Evolutionary conservation across 2,113 vertebrate species (phyloP).

Genomic region (Cygnus buccinator): DNA sequence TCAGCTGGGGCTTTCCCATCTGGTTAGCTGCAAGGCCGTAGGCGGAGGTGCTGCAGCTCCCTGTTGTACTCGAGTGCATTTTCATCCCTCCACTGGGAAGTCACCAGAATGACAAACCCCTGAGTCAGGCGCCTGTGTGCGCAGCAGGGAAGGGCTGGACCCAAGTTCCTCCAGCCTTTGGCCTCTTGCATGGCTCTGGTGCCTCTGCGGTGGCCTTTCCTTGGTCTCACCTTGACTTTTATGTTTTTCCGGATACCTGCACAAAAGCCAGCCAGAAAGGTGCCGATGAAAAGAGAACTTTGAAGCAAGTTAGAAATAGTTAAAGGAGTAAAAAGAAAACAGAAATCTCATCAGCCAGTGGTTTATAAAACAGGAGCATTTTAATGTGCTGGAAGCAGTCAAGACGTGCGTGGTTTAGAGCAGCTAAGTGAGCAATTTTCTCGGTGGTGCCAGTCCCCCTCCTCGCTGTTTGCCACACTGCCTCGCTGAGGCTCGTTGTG

Average conservation of each 20-base stretch:
- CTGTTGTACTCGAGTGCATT: fast-evolving
- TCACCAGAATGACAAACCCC: background rate
- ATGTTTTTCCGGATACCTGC: background rate
- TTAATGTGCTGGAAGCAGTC: slow-evolving; percentile 26
- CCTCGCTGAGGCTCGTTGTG: background rate
- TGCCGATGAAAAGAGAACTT: background rate
- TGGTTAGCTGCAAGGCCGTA: background rate
- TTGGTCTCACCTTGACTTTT: background rate
- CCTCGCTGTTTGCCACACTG: background rate
- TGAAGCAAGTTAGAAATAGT: background rate
- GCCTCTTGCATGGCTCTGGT: background rate
- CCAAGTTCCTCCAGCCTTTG: too few relatives aligned
- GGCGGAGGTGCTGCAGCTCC: background rate
- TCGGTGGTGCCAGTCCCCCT: background rate
- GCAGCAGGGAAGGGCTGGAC: fast-evolving
- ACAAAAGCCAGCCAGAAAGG: background rate
- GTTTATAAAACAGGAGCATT: slow-evolving; percentile 19
- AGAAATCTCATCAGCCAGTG: background rate
- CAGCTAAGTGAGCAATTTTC: slow-evolving; percentile 22
- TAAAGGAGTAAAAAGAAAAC: background rate
- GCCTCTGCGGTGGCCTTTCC: background rate
- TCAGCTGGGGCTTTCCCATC: background rate
- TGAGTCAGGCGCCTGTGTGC: background rate
- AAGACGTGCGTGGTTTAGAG: background rate
- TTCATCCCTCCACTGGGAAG: background rate